Percentiles rank a stretch among this genome's conserved stretches.
Evolutionary conservation across 1,140 invertebrate species (phyloP).

Genomic region (Nebria ingens): DNA sequence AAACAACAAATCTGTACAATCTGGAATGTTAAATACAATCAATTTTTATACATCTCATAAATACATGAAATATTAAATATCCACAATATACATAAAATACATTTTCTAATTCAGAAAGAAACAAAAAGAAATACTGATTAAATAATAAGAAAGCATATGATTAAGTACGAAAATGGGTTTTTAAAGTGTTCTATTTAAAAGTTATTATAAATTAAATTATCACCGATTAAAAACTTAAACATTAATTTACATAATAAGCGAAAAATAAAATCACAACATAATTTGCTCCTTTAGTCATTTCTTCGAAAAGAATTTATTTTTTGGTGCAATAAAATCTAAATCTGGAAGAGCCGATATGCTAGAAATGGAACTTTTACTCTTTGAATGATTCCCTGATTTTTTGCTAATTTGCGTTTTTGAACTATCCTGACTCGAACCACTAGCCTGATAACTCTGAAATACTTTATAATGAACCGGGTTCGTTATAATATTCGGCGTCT

Average conservation of each 20-base stretch:
- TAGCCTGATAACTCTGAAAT: slow-evolving; percentile 15
- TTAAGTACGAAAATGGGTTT: background rate
- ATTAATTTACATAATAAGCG: too few species aligned
- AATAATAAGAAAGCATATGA: slow-evolving; percentile 10
- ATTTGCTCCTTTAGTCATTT: slow-evolving; percentile 32
- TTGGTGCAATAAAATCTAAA: slow-evolving; percentile 37
- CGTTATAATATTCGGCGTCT: slow-evolving; percentile 23
- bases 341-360: slow-evolving; percentile 37
- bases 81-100: slow-evolving; percentile 13
- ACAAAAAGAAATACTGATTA: slow-evolving; percentile 11
- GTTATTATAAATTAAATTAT: background rate
- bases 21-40: slow-evolving; percentile 17
- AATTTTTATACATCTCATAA: slow-evolving; percentile 12
- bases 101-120: too few species aligned
- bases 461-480: slow-evolving; percentile 22
- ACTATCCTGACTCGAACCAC: slow-evolving; percentile 12
- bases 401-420: background rate
- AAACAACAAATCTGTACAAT: slow-evolving; percentile 10
- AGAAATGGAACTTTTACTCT: slow-evolving; percentile 31
- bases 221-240: background rate
- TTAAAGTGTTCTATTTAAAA: too few species aligned
- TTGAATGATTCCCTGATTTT: slow-evolving; percentile 18
- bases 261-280: slow-evolving; percentile 22
- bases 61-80: slow-evolving; percentile 16
- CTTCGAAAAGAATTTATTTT: slow-evolving; percentile 21